Percentiles rank a stretch among this genome's conserved stretches.
Evolutionary conservation across 1,140 invertebrate species (phyloP).

Genomic region (Brachionus rotundiformis): DNA sequence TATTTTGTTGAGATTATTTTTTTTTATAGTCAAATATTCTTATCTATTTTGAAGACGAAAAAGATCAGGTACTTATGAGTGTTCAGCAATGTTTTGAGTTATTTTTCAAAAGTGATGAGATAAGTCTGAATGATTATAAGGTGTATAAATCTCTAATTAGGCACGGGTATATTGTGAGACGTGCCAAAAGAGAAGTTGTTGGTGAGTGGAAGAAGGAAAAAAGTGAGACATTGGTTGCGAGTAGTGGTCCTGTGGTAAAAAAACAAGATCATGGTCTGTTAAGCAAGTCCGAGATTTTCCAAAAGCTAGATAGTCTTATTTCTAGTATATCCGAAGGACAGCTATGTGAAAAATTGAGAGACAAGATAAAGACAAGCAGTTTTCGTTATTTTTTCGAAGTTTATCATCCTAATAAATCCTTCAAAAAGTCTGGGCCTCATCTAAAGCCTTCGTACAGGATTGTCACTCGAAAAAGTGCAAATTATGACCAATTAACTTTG

Average conservation of each 20-base stretch:
- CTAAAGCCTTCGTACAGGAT: not conserved
- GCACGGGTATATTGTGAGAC: constrained; percentile 34
- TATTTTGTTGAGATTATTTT: not conserved
- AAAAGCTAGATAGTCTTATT: constrained; percentile 1
- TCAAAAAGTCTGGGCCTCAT: not conserved
- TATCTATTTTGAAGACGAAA: constrained; percentile 13
- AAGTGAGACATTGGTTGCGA: not conserved
- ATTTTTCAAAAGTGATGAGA: constrained; percentile 2
- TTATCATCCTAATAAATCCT: constrained; percentile 20
- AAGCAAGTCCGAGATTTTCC: not conserved
- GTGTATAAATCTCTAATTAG: not conserved
- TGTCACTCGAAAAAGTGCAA: not conserved
- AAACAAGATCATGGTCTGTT: not conserved
- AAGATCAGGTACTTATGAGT: not conserved
- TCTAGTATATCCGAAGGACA: not conserved
- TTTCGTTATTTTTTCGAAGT: constrained; percentile 3
- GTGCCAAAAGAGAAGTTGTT: not conserved
- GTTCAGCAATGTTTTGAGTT: constrained; percentile 37
- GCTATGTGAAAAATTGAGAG: not conserved
- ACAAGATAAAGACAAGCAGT: not conserved
- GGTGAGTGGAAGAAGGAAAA: not conserved
- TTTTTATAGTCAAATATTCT: constrained; percentile 3
- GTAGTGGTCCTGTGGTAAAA: not conserved
- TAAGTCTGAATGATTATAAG: constrained; percentile 43
- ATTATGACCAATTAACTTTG: not conserved